Evolutionary conservation across 2,888 invertebrate genomes (phyloP), one percentile per base, ranked within the genome.

Genomic region (Polydrusus tereticollis): DNA sequence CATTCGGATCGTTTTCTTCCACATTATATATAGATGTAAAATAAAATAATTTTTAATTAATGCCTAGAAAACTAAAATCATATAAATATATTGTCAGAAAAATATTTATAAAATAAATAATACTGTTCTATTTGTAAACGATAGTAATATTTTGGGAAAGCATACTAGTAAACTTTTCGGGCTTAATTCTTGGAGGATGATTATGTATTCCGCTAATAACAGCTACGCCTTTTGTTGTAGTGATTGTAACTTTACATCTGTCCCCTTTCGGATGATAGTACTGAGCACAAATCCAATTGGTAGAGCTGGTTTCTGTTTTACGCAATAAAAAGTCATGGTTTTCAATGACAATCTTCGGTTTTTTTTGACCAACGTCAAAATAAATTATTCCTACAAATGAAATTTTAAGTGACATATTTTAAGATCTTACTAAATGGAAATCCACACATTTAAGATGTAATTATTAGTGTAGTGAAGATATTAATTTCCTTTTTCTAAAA

Each of bases 301-400:
- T 81, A 7, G 76, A 75, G 5, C 71, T 67, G 0, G 66, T 52
- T 71, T 75, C 76, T 52, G 77, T 74, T 50, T 76, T 76, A 29
- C 74, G 68, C 50, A 79, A 73, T 10, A 79, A 52, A 68, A 76
- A 81, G 50, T 77, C 78, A 55, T 79, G 75, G 26, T 76, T 66
- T 5, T 78, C 77, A 21, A 80, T 67, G 0, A 80, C 68, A 16
- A 81, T 69, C 72, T 80, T 81, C 0, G 81, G 81, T 63, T 81
- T 77, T 72, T 80, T 81, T 6, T 74, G 74, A 7, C 79, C 81
- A 60, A 77, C 75, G 41, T 78, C 79, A 60, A 81, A 79, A 73
- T 79, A 79, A 18, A 81, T 78, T 12, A 68, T 57, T 69, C 78
- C 81, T 81, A 76, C 66, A 80, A 80, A 58, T 57, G 16, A 1